Evolutionary conservation across 2,113 vertebrate species (phyloP), one percentile per base, ranked within the genome.

Genomic region (Tiliqua scincoides): DNA sequence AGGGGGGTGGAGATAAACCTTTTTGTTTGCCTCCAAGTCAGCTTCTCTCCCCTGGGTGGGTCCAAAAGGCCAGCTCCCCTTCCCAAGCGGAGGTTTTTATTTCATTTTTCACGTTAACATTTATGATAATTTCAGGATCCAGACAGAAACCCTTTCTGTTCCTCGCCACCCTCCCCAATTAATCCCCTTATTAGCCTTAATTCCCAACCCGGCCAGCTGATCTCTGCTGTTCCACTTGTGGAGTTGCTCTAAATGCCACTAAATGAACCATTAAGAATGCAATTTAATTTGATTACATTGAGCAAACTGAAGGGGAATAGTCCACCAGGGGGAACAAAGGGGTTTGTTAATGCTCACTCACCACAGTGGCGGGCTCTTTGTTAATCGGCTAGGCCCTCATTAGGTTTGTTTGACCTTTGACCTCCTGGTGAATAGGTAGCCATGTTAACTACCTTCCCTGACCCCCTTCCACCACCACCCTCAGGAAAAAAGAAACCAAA

Each of bases 241-340:
- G 93, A 93, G 95, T 90, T 93, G 91, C 92, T 93, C 94, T 92
- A 94, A 94, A 95, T 94, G 91, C 93, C 92, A 93, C 89, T 94
- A 95, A 95, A 93, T 93, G 95, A 95, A 93, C 89, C 94, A 93
- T 95, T 95, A 89, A 93, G 89, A 95, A 95, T 95, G 92, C 90
- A 94, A 94, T 95, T 95, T 94, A 93, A 95, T 95, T 95, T 95
- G 93, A 95, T 95, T 95, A 94, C 94, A 93, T 91, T 95, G 95
- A 95, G 95, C 95, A 95, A 95, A 95, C 94, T 88, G 91, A 95
- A 95, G 94, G 92, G 93, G 93, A n/a, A 93, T 92, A 91, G 91
- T 91, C 92, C 88, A 90, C 1, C 87, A 65, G 83, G 82, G 91
- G 81, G 93, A 89, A 94, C 94, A 94, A 94, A 95, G 89, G 90